Percentiles rank a stretch among this genome's conserved stretches.
These are phyloP conservation scores for Agrotis clavis DNA, from an alignment of 2,888 invertebrate species.

Conservation along the genomic window DNA sequence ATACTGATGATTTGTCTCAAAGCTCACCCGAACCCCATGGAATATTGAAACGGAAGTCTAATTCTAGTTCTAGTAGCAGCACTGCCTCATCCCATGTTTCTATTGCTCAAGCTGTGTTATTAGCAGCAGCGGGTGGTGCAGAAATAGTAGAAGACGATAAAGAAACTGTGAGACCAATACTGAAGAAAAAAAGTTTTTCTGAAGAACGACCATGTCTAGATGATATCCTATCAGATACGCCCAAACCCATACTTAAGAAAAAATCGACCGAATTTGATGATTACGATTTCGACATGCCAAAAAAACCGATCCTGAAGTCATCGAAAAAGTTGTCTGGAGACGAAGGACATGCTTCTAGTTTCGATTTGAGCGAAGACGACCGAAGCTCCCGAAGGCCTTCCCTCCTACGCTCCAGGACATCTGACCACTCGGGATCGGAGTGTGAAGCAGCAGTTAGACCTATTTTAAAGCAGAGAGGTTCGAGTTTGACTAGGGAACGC, in stretches of 20 bases:
- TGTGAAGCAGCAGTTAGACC: conserved; percentile 92
- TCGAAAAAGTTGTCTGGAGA: conserved; percentile 93
- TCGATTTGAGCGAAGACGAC: conserved; percentile 90
- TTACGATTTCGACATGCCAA: conserved; percentile 93
- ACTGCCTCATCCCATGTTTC: conserved; percentile 93
- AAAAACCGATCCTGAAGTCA: conserved; percentile 95
- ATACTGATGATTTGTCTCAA: conserved; percentile 92
- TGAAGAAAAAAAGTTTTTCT: conserved; percentile 95
- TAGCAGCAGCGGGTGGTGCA: conserved; percentile 92
- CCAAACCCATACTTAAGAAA: conserved; percentile 96
- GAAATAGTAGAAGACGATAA: conserved; percentile 91
- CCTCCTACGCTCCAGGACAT: conserved; percentile 89
- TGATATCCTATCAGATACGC: conserved; percentile 85
- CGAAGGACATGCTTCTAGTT: conserved; percentile 90
- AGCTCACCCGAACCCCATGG: conserved; percentile 94
- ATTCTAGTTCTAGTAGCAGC: conserved; percentile 93
- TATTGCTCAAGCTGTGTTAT: conserved; percentile 93
- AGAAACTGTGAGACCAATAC: conserved; percentile 93
- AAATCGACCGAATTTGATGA: conserved; percentile 95
- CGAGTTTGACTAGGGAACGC: conserved; percentile 91
- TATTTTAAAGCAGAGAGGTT: conserved; percentile 92
- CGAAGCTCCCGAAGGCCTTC: conserved; percentile 91
- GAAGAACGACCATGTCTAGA: conserved; percentile 92
- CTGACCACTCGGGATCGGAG: conserved; percentile 90
- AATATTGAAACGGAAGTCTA: conserved; percentile 95